Evolutionary conservation across 2,888 invertebrate genomes (phyloP), one percentile per base, ranked within the genome.

Genomic region (Synanthedon andrenaeformis): DNA sequence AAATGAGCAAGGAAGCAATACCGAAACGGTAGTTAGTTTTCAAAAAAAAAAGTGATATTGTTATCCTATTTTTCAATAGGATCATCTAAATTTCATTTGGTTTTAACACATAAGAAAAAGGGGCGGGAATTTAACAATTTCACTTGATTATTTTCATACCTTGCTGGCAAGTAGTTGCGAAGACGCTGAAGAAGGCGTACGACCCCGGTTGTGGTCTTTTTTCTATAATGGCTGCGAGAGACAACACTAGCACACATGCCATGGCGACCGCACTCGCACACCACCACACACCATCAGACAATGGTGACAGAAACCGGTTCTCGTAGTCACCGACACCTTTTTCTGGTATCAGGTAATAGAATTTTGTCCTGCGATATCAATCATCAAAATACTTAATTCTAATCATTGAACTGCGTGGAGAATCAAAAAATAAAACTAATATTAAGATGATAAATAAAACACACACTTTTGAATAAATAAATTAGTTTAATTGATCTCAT

Each of bases 271-370:
- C 69, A 19, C 77, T 53, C 0, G 76, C 68, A 52, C 79, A 72
- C 65, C 73, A 74, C 89, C 89, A 90, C 19, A 84, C 84, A 0
- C 72, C 72, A 0, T 57, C 52, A 0, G 87, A 79, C 65, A 89
- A 74, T 0, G 89, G 89, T 11, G 79, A 78, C 1, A 89, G 67
- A 61, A 89, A 89, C 42, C 76, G 79, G 61, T 85, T 81, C 62
- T 85, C 84, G 57, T 82, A 85, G 3, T 69, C 58, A 0, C 86
- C 86, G 0, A 84, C 70, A 0, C 86, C 85, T 55, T 69, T 67
- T n/a, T 74, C 73, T 1, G 78, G 69, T 45, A 84, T 83, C 1
- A 83, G 61, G 62, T 85, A 87, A 71, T 76, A 87, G 61, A 85
- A 81, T 55, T 81, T 82, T 0, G 86, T 81, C 57, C 86, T 86